Evolutionary conservation across 2,797 vertebrate genomes (phyloP).

Genomic region (Myripristis jacobus): DNA sequence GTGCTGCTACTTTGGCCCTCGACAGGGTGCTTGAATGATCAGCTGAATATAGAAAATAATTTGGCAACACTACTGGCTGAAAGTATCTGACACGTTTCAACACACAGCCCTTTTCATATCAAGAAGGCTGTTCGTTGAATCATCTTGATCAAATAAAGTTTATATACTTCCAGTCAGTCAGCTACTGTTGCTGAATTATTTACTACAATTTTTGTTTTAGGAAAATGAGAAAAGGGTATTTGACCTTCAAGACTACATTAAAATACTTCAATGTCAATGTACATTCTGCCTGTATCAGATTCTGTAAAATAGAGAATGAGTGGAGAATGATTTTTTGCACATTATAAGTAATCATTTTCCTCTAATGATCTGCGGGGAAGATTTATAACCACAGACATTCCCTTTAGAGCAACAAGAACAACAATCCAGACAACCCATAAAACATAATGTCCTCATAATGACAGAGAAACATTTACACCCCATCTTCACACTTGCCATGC

Average conservation of each 20-base stretch:
- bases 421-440: slow-evolving; percentile 50
- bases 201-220: background rate
- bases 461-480: slow-evolving; percentile 2
- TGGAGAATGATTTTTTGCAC: slow-evolving; percentile 19
- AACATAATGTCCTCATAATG: slow-evolving; percentile 23
- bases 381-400: slow-evolving; percentile 43
- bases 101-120: too few relatives aligned
- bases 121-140: too few relatives aligned
- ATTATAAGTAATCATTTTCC: slow-evolving; percentile 38
- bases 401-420: slow-evolving; percentile 3
- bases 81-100: too few relatives aligned
- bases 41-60: too few relatives aligned
- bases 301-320: background rate
- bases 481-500: slow-evolving; percentile 22
- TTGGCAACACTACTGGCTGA: too few relatives aligned
- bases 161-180: too few relatives aligned
- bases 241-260: slow-evolving; percentile 1
- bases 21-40: too few relatives aligned
- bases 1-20: too few relatives aligned
- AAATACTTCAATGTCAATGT: background rate
- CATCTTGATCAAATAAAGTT: too few relatives aligned
- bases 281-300: background rate
- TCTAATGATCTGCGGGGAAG: slow-evolving; percentile 51
- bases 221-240: slow-evolving; percentile 20
- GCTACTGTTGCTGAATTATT: too few relatives aligned